Evolutionary conservation across 2,113 vertebrate species (phyloP), one percentile per base, ranked within the genome.

Genomic region (Prolemur simus): DNA sequence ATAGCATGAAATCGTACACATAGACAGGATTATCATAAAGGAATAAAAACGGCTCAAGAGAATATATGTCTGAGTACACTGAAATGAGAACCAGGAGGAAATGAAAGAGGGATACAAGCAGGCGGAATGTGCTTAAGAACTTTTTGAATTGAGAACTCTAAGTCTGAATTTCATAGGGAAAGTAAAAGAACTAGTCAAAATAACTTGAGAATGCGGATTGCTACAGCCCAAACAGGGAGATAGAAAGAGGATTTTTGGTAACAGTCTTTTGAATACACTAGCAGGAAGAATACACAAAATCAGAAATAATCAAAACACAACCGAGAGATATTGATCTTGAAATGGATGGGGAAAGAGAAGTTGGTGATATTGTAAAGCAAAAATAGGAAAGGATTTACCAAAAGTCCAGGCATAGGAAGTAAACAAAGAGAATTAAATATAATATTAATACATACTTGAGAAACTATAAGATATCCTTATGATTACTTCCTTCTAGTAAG

Each of bases 51-150:
- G 6, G 68, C 87, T 91, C 82, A 69, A 87, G 73, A 91, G 78
- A 95, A 84, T 95, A 58, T 83, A 74, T 64, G 37, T 78, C 82
- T 32, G 4, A 5, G 29, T 68, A 80, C 78, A 91, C 6, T 86
- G 71, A 94, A 96, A 92, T 96, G 73, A 97, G 34, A 91, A 87
- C 34, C 23, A 92, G 83, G 47, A 91, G 80, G 37, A 76, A 96
- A 96, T 87, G 49, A 95, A 97, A 91, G 78, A 74, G 32, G 20
- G 45, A 85, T 32, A 66, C 10, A 82, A 83, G 56, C 49, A 83
- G 87, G 66, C 8, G 3, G 83, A 89, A 94, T 90, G 39, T 93
- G 45, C 64, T 69, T 81, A 87, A 91, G 69, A 89, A 96, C 27
- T 89, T 91, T 83, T 54, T 76, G 78, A 96, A 29, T 64, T 95